A percentile compares a stretch with the other conserved stretches of the same genome.
phyloP scores from a whole-genome alignment of 2,797 vertebrate species.

The Geotrypetes seraphini region DNA sequence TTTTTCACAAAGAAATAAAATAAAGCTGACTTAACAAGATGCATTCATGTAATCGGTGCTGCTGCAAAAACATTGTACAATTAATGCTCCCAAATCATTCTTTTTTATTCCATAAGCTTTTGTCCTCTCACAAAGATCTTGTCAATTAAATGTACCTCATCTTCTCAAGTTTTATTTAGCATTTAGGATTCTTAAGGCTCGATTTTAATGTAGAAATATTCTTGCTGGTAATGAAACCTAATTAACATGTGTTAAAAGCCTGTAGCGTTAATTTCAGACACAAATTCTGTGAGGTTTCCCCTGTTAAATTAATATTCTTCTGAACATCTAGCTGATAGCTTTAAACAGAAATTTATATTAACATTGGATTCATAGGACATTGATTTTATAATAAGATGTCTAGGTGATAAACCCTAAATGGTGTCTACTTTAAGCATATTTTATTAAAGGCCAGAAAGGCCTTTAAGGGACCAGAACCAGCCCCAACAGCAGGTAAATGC shows the following conservation, averaged over 20 bases:
- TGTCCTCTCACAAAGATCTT: too few relatives aligned
- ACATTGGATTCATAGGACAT: slow-evolving; percentile 30
- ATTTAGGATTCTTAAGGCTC: slow-evolving; percentile 37
- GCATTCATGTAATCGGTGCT: too few relatives aligned
- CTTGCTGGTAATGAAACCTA: slow-evolving; percentile 52
- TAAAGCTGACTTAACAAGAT: too few relatives aligned
- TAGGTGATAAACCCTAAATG: slow-evolving; percentile 35
- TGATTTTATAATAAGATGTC: slow-evolving; percentile 24
- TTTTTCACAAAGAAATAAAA: too few relatives aligned
- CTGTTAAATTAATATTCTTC: slow-evolving; percentile 47
- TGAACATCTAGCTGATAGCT: slow-evolving; percentile 28
- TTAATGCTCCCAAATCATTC: too few relatives aligned
- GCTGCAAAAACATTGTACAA: too few relatives aligned
- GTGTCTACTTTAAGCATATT: slow-evolving; percentile 3
- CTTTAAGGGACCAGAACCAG: too few relatives aligned
- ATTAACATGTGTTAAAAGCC: slow-evolving; percentile 50
- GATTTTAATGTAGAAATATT: slow-evolving; percentile 51
- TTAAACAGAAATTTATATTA: slow-evolving; percentile 33
- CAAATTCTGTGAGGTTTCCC: slow-evolving; percentile 44
- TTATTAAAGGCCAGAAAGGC: too few relatives aligned
- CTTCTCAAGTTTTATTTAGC: not conserved
- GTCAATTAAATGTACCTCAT: slow-evolving; percentile 8
- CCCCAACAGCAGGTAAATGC: too few relatives aligned
- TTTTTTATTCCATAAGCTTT: too few relatives aligned
- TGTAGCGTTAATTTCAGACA: slow-evolving; percentile 46